Percentiles rank a stretch among this genome's conserved stretches.
These are phyloP conservation scores for Glomeris maerens DNA, from an alignment of 1,140 invertebrate species.

Conservation along the genomic window DNA sequence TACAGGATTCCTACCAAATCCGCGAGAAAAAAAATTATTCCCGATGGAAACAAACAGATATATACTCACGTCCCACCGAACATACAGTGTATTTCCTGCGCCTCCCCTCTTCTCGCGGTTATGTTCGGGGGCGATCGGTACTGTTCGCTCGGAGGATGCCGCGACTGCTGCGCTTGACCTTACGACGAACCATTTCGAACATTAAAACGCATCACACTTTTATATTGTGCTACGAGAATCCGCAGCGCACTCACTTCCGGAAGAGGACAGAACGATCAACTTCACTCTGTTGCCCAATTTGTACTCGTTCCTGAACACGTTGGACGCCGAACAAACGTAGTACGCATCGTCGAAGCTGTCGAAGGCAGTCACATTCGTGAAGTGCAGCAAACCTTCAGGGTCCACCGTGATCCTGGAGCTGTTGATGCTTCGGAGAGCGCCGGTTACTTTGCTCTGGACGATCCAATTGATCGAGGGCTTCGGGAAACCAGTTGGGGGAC, in stretches of 20 bases:
- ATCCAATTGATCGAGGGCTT: slow-evolving; percentile 89
- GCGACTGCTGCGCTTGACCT: slow-evolving; percentile 44
- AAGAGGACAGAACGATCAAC: slow-evolving; percentile 59
- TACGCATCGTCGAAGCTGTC: slow-evolving; percentile 66
- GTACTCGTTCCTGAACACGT: slow-evolving; percentile 70
- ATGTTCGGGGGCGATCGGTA: slow-evolving; percentile 75
- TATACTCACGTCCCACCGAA: slow-evolving; percentile 68
- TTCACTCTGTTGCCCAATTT: slow-evolving; percentile 66
- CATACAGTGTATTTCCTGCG: slow-evolving; percentile 71
- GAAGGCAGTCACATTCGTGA: slow-evolving; percentile 75
- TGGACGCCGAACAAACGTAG: slow-evolving; percentile 80
- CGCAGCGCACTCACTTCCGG: slow-evolving; percentile 44
- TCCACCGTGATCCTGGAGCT: slow-evolving; percentile 84
- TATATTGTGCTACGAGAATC: too few species aligned
- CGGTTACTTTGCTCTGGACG: slow-evolving; percentile 49
- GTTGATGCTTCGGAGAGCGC: slow-evolving; percentile 72
- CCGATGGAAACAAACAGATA: slow-evolving; percentile 2
- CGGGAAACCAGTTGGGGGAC: slow-evolving; percentile 85
- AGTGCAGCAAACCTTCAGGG: slow-evolving; percentile 85
- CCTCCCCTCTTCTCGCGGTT: slow-evolving; percentile 63
- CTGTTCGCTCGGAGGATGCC: slow-evolving; percentile 55
- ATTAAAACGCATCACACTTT: too few species aligned
- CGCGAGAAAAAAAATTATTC: slow-evolving; percentile 4
- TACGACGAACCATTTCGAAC: slow-evolving; percentile 31
- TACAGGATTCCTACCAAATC: background rate